Base-by-base conservation (phyloP, 2,113 vertebrate genomes). In the Camelus bactrianus region DNA sequence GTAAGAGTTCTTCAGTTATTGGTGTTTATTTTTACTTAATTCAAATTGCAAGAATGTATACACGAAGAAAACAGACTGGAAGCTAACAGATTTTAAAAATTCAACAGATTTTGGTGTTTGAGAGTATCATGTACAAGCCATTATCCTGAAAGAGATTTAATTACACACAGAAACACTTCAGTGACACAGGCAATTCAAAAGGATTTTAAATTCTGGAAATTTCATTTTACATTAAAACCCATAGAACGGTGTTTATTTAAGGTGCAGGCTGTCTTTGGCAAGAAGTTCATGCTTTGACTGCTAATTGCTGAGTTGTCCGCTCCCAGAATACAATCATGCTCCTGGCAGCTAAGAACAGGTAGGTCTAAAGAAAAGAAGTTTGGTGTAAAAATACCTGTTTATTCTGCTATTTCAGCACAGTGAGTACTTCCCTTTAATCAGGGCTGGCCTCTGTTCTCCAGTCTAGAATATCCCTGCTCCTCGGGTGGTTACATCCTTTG, bases 151-250 rank as follows among this genome's bases (percentile, higher is more conserved):
- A 64, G 20, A 38, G 30, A 92, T 87, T 76, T 77, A 67, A 77
- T 87, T 92, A 85, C n/a, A 75, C 28, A 87, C 8, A 75, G 13
- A 77, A 88, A 56, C 13, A 70, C 12, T 50, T 64, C 8, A 76
- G 60, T 5, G 22, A 0, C 50, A 50, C 11, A 75, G 10, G 19
- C 16, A 91, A 30, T 75, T 91, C 16, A 75, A 48, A 22, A 14
- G 26, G n/a, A 67, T 79, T 81, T 54, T 87, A 48, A 72, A 52
- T 62, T 73, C 94, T 91, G 38, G 26, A 75, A 87, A 80, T 75
- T 83, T 22, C 28, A 16, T 80, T 96, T 91, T 35, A 88, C 80
- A 64, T 8, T 64, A 76, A 67, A 83, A 26, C 42, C 14, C 28
- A 32, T 8, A 73, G 58, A 86, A 54, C 9, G 13, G 38, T n/a